Conservation (phyloP, 2,797 vertebrate genomes). For the Tenualosa thibaudeaui region DNA sequence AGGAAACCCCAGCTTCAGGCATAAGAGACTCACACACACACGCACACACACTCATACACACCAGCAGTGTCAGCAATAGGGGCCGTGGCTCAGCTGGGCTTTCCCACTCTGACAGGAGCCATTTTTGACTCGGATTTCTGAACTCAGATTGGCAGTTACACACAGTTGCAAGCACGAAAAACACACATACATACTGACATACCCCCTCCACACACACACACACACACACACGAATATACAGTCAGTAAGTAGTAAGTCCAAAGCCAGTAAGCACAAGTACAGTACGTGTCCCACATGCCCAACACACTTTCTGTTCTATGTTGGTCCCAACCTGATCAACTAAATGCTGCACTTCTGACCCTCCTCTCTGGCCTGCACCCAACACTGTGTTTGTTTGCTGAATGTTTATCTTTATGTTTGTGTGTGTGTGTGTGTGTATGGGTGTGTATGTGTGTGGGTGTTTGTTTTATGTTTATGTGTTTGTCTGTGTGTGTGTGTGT, state of each 20-base stretch:
- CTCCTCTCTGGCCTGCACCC: conserved; percentile 68
- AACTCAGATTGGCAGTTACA: background rate
- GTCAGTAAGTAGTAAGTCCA: too few species aligned
- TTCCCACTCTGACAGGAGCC: background rate
- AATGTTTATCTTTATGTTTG: background rate
- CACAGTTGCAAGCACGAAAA: background rate
- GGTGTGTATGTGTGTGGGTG: background rate
- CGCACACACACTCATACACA: background rate
- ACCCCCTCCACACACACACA: background rate
- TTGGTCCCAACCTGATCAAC: conserved; percentile 51
- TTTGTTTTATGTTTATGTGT: background rate
- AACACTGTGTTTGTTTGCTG: conserved; percentile 24
- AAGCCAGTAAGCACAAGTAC: too few species aligned
- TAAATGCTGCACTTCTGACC: conserved; percentile 58
- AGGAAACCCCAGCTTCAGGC: too few species aligned
- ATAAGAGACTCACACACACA: background rate
- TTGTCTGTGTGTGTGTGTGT: background rate
- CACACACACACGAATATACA: background rate
- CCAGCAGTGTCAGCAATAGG: conserved; percentile 11
- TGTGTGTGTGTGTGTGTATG: background rate
- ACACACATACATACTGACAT: background rate
- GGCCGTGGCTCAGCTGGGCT: conserved; percentile 35
- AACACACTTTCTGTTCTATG: background rate
- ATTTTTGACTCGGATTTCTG: background rate
- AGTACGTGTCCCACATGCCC: too few species aligned